Evolutionary conservation across 2,888 invertebrate genomes (phyloP), one percentile per base, ranked within the genome.

Genomic region (Polyommatus icarus): DNA sequence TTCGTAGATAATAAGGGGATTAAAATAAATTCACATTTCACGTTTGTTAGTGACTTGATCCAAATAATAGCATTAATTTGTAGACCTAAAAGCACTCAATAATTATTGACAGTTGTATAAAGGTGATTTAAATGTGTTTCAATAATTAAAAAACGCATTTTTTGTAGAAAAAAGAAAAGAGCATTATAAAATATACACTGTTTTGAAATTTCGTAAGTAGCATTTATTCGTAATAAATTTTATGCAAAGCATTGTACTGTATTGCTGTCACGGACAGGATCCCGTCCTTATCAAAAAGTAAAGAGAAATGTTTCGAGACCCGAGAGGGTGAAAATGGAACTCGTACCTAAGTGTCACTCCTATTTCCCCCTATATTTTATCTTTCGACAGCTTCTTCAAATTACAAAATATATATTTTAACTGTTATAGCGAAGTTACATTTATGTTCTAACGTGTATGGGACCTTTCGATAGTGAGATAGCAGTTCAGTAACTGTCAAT

Each of bases 201-300:
- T 85, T 85, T 83, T 84, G 84, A 83, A 83, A 84, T 86, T 86
- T 85, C 85, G 77, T 61, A 79, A 75, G 77, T 61, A 73, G 24
- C n/a, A 59, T 46, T 77, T 57, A 76, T 80, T 50, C 72, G 67
- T 54, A 24, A 76, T 77, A 80, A 77, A 76, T 76, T 82, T 83
- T 82, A 80, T 80, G 78, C 78, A 75, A 78, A 80, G 59, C 76
- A 79, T 77, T 86, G 86, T 86, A 85, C 84, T 83, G 82, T 82
- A 81, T 76, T 80, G 82, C 87, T 89, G 90, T 88, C 89, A 87
- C 84, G 84, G 85, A 84, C 90, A 90, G 88, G 88, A 91, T 90
- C 89, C 90, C 89, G 89, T 86, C 88, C 88, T 90, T 90, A 90
- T 90, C 88, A 85, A 83, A 79, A 81, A 81, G 78, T 72, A 46